Conservation (phyloP, 2,113 vertebrate genomes). For the Fregata magnificens region DNA sequence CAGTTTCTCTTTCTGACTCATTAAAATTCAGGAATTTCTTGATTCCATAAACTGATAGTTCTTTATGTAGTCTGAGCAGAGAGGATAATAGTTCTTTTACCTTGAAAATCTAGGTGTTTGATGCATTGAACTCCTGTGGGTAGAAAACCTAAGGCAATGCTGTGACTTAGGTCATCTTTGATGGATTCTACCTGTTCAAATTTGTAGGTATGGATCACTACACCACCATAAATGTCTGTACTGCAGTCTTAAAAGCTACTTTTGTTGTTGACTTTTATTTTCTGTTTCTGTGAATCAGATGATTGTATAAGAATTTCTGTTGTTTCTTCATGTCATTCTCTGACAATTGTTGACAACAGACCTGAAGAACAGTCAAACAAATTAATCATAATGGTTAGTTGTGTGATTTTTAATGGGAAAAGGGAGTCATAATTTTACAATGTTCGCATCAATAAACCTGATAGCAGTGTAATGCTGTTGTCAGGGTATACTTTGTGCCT, state of each 20-base stretch:
- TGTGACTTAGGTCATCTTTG: background rate
- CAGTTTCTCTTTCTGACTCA: background rate
- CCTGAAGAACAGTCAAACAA: background rate
- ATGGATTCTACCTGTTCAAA: background rate
- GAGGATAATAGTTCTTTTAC: background rate
- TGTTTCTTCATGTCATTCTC: background rate
- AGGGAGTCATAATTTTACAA: background rate
- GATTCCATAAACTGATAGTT: background rate
- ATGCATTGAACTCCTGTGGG: background rate
- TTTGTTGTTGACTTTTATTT: background rate
- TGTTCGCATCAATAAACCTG: background rate
- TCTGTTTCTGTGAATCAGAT: background rate
- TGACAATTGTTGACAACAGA: background rate
- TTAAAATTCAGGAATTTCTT: background rate
- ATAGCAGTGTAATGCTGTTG: accelerated
- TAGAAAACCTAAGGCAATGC: background rate
- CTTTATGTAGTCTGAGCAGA: background rate
- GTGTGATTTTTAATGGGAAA: background rate
- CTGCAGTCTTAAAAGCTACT: background rate
- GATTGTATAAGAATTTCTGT: background rate
- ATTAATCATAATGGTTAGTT: background rate
- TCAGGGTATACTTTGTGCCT: background rate
- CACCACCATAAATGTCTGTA: background rate
- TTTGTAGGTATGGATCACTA: background rate
- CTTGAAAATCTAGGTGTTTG: background rate